phyloP scores from a whole-genome alignment of 2,113 vertebrate species.

The Prolemur simus region DNA sequence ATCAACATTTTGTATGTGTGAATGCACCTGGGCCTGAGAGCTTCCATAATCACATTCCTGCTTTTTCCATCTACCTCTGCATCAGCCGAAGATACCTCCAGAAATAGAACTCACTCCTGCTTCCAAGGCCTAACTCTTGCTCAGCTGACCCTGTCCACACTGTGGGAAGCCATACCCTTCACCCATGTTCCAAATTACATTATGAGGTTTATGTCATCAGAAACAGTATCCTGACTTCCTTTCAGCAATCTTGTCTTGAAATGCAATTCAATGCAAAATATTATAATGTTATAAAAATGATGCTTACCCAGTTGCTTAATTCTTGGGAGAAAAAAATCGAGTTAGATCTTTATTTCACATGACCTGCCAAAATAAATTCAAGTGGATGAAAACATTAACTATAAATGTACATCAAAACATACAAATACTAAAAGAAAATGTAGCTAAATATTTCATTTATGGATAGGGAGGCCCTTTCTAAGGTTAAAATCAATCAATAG shows the following conservation, averaged over 20 bases:
- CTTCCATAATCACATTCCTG: background rate
- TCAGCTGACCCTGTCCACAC: background rate
- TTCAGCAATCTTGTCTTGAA: constrained; percentile 49
- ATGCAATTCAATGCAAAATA: constrained; percentile 26
- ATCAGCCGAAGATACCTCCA: background rate
- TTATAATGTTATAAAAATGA: constrained; percentile 38
- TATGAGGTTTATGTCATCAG: constrained; percentile 47
- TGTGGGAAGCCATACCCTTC: background rate
- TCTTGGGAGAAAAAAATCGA: constrained; percentile 7
- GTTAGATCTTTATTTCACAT: background rate
- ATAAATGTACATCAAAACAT: constrained; percentile 12
- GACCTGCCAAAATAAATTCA: constrained; percentile 49
- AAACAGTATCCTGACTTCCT: constrained; percentile 42
- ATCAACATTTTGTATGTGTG: background rate
- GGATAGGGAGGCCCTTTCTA: background rate
- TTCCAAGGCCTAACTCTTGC: background rate
- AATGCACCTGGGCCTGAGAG: background rate
- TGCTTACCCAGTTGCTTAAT: constrained; percentile 1
- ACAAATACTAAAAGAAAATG: constrained; percentile 5
- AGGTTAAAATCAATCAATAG: constrained; percentile 17
- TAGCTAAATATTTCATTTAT: constrained; percentile 18
- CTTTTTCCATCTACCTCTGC: background rate
- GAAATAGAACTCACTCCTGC: background rate
- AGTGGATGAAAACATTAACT: constrained; percentile 43
- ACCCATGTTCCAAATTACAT: constrained; percentile 23